A percentile compares a stretch with the other conserved stretches of the same genome.
Evolutionary conservation across 2,888 invertebrate genomes (phyloP).

Genomic region (Exephanes ischioxanthus): DNA sequence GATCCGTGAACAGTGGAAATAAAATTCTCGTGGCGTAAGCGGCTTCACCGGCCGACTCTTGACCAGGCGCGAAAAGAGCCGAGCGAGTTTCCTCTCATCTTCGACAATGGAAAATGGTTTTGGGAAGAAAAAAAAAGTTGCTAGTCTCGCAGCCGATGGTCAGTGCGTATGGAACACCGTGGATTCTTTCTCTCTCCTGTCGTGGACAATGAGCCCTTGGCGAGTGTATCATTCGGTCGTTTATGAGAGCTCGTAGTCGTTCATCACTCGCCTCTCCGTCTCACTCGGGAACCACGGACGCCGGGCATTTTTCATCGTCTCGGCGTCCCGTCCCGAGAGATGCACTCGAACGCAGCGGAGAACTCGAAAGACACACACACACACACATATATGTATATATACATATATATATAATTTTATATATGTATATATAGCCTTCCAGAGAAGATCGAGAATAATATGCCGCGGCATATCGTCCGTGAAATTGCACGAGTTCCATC

Average conservation of each 20-base stretch:
- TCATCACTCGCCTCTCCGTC: conserved; percentile 77
- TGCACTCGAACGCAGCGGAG: conserved; percentile 54
- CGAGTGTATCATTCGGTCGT: conserved; percentile 83
- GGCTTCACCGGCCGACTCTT: conserved; percentile 24
- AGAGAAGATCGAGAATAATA: conserved; percentile 54
- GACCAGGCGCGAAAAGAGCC: conserved; percentile 60
- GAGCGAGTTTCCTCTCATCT: not conserved
- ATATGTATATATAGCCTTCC: conserved; percentile 19
- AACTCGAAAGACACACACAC: conserved; percentile 5
- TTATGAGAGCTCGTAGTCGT: conserved; percentile 80
- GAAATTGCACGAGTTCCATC: conserved; percentile 62
- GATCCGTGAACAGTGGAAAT: conserved; percentile 37
- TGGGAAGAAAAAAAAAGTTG: conserved; percentile 25
- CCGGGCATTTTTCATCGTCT: conserved; percentile 79
- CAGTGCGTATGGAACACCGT: conserved; percentile 27
- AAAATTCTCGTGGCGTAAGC: conserved; percentile 70
- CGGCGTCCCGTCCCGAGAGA: conserved; percentile 63
- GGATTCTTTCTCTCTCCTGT: conserved; percentile 29
- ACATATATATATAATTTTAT: conserved; percentile 9
- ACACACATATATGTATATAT: not conserved
- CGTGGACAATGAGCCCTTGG: conserved; percentile 78
- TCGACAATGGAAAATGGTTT: conserved; percentile 47
- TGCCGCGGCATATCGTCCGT: conserved; percentile 58
- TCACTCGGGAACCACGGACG: conserved; percentile 53
- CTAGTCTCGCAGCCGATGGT: conserved; percentile 12